A percentile compares a stretch with the other conserved stretches of the same genome.
Conservation (phyloP, 2,113 vertebrate genomes). For the Neodon shergylaensis region DNA sequence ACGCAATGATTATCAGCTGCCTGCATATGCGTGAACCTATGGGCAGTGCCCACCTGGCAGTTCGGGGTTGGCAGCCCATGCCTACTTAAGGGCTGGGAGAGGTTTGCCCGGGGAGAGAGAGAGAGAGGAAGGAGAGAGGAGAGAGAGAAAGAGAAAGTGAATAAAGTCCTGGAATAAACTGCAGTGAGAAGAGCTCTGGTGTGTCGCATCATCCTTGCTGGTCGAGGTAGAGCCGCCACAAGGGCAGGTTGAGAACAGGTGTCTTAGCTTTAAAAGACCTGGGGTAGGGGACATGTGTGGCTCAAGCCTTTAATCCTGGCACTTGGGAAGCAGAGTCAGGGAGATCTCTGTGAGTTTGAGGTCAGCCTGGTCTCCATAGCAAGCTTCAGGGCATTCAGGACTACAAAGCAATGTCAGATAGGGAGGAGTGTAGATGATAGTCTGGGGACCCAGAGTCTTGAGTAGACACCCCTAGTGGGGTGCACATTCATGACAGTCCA, state of each 20-base stretch:
- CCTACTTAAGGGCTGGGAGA: no score
- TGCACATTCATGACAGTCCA: background rate
- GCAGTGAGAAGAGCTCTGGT: no score
- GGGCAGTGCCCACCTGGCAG: no score
- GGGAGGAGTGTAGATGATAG: background rate
- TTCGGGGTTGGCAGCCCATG: no score
- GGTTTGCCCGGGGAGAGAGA: no score
- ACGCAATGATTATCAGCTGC: no score
- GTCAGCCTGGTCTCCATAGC: background rate
- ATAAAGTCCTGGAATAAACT: no score
- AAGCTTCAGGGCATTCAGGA: background rate
- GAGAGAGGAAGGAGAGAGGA: no score
- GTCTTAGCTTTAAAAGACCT: background rate
- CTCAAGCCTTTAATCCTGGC: background rate
- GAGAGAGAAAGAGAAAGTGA: no score
- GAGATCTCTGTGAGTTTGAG: background rate
- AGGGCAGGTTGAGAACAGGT: background rate
- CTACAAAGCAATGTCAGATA: background rate
- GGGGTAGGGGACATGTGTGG: background rate
- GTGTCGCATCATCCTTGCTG: no score
- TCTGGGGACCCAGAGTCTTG: background rate
- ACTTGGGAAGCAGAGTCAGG: background rate
- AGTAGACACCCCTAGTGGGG: background rate
- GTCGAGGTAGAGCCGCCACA: no score
- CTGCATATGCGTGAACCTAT: no score